Percentiles rank a stretch among this genome's conserved stretches.
Evolutionary conservation across 2,797 vertebrate genomes (phyloP).

Genomic region (Betta splendens): DNA sequence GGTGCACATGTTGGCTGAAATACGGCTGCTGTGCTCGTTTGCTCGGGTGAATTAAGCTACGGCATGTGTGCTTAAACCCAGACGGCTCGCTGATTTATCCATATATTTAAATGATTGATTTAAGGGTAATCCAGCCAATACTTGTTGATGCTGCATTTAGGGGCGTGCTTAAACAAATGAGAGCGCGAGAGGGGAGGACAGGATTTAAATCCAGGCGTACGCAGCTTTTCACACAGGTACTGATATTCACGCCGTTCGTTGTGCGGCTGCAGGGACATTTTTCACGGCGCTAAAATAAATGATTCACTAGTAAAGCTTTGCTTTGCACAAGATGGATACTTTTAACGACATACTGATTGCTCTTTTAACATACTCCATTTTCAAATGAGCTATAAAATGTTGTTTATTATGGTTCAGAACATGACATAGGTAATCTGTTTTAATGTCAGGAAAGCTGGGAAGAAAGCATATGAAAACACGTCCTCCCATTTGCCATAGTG

Average conservation of each 20-base stretch:
- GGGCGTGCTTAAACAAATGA: constrained; percentile 50
- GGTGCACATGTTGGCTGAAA: constrained; percentile 85
- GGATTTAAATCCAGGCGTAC: constrained; percentile 59
- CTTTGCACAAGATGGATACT: constrained; percentile 71
- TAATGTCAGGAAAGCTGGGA: constrained; percentile 61
- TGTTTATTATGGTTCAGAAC: constrained; percentile 77
- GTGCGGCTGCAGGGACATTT: constrained; percentile 51
- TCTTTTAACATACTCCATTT: constrained; percentile 74
- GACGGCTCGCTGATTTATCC: constrained; percentile 79
- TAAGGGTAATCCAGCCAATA: constrained; percentile 74
- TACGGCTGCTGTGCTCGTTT: constrained; percentile 74
- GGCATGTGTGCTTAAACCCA: constrained; percentile 82
- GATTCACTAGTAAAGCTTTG: constrained; percentile 64
- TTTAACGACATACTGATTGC: constrained; percentile 75
- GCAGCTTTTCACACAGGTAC: constrained; percentile 63
- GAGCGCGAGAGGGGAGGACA: constrained; percentile 55
- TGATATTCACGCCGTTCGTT: constrained; percentile 64
- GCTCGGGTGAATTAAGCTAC: constrained; percentile 81
- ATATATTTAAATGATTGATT: constrained; percentile 84
- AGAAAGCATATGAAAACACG: constrained; percentile 59
- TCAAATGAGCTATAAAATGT: constrained; percentile 75
- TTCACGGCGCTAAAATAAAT: constrained; percentile 68
- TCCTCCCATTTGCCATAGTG: constrained; percentile 48
- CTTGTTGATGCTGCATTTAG: constrained; percentile 65
- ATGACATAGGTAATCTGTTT: constrained; percentile 72